Evolutionary conservation across 2,888 invertebrate genomes (phyloP).

Genomic region (Himalopsyche japonica): DNA sequence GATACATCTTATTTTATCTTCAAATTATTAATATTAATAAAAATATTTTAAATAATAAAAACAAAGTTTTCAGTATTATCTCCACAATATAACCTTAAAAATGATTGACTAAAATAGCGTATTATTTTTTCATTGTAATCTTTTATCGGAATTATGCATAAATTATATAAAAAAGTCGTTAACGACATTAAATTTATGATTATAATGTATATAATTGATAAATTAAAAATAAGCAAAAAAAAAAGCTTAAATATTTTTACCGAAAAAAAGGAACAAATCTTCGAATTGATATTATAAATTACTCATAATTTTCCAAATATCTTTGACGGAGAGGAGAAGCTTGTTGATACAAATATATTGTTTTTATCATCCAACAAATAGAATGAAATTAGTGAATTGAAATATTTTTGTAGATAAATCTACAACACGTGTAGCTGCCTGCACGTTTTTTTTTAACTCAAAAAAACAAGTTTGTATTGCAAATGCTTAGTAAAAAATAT

Average conservation of each 20-base stretch:
- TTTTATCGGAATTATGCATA: too few species aligned
- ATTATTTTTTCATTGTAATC: too few species aligned
- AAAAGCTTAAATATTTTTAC: not conserved
- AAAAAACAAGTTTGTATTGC: conserved; percentile 1
- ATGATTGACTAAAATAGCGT: too few species aligned
- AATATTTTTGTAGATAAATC: conserved; percentile 20
- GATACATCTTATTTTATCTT: too few species aligned
- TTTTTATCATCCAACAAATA: not conserved
- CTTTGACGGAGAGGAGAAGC: not conserved
- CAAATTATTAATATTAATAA: too few species aligned
- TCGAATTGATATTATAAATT: not conserved
- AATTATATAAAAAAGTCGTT: too few species aligned
- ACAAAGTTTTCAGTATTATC: too few species aligned
- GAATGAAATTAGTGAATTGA: not conserved
- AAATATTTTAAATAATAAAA: too few species aligned
- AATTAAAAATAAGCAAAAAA: not conserved
- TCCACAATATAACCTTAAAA: too few species aligned
- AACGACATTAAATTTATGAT: too few species aligned
- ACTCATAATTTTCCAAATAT: not conserved
- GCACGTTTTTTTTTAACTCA: not conserved
- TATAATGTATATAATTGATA: too few species aligned
- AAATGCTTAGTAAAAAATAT: conserved; percentile 13
- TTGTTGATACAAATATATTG: not conserved
- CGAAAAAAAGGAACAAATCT: not conserved
- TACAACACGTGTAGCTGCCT: conserved; percentile 10